Evolutionary conservation across 2,113 vertebrate genomes (phyloP), one percentile per base, ranked within the genome.

Genomic region (Entelurus aequoreus): DNA sequence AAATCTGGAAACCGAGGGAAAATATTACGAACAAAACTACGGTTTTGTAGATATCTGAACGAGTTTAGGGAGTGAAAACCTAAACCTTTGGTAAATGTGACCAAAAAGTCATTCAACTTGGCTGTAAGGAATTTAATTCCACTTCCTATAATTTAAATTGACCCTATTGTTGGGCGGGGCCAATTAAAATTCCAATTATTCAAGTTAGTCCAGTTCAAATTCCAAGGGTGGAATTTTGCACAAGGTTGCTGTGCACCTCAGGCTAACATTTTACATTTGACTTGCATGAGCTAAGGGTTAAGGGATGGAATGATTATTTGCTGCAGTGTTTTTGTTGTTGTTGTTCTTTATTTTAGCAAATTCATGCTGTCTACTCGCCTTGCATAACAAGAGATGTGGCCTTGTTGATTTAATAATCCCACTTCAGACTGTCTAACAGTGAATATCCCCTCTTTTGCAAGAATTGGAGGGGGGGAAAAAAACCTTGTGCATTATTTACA

Each of bases 401-500:
- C 65, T 67, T 64, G 56, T 65, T 66, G 49, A 49, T 83, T 86
- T 87, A 88, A 86, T 84, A 80, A 81, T 70, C 72, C 58, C 63
- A 76, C 79, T 84, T 86, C 62, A 84, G 66, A 81, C 65, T 49
- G 53, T 80, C 76, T 68, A 68, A 66, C 70, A 79, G 68, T 48
- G 49, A 77, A 74, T 6, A 8, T 64, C 77, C 55, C 55, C 48
- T 79, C 63, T 69, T 70, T 75, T 72, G 71, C 62, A 84, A 71
- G 75, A 77, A 80, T 80, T 4, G 28, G 69, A 80, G 79, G 77
- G 67, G 67, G 70, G 80, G 74, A 75, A 84, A 76, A 64, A 58
- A 76, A 66, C 54, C 73, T 79, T 77, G 77, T 91, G 88, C 84
- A 90, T 90, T 91, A 92, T 91, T 90, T 89, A 90, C 83, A 83